Evolutionary conservation across 2,797 vertebrate genomes (phyloP).

Genomic region (Enteromius afrohamiltoni): DNA sequence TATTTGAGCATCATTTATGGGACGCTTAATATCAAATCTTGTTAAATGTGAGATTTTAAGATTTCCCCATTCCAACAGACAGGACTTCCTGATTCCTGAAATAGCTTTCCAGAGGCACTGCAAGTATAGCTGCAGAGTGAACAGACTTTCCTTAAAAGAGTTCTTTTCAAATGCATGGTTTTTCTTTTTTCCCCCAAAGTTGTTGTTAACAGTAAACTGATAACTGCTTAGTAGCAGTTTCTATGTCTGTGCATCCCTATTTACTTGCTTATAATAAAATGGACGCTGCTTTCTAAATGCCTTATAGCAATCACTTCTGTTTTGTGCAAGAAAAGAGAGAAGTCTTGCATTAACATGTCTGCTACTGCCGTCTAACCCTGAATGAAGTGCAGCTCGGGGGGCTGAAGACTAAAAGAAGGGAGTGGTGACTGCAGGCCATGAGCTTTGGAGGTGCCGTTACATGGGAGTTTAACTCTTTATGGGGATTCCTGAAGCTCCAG

Average conservation of each 20-base stretch:
- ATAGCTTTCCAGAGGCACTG: not conserved
- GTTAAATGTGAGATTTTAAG: not conserved
- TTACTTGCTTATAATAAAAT: not conserved
- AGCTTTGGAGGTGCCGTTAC: conserved; percentile 25
- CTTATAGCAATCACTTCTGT: conserved; percentile 20
- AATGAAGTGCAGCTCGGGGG: conserved; percentile 44
- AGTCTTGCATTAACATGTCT: conserved; percentile 55
- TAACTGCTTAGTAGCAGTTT: not conserved
- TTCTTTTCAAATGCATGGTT: not conserved
- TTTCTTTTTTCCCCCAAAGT: not conserved
- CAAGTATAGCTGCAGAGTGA: not conserved
- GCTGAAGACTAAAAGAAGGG: conserved; percentile 46
- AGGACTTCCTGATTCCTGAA: not conserved
- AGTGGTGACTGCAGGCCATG: conserved; percentile 53
- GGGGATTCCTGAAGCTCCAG: not conserved
- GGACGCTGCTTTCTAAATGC: not conserved
- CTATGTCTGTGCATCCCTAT: not conserved
- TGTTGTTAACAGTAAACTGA: not conserved
- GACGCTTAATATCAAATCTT: not conserved
- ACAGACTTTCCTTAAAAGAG: not conserved
- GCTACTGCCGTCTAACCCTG: conserved; percentile 10
- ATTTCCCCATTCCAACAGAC: not conserved
- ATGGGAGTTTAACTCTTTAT: conserved; percentile 1
- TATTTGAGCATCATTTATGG: not conserved
- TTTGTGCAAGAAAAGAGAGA: conserved; percentile 28